phyloP scores from a whole-genome alignment of 2,888 invertebrate genomes.

The Diarsia mendica region DNA sequence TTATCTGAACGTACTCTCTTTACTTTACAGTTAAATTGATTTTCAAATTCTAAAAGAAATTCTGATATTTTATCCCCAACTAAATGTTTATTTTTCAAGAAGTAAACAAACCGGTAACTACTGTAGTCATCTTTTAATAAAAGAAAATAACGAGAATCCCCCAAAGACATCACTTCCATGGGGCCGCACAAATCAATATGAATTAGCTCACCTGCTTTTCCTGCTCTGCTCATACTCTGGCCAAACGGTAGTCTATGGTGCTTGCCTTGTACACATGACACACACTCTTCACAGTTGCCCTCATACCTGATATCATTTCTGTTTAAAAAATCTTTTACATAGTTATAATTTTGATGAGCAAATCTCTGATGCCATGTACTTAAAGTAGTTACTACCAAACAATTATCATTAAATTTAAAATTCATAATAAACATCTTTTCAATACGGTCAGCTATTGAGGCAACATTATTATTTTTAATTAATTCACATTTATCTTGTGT shows the following conservation, averaged over 20 bases:
- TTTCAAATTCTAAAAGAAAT: too few relatives aligned
- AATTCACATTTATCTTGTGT: too few relatives aligned
- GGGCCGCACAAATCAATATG: slow-evolving; percentile 1
- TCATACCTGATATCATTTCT: too few relatives aligned
- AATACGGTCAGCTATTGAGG: neutral
- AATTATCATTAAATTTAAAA: neutral
- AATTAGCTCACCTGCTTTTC: slow-evolving; percentile 2
- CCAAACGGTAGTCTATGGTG: too few relatives aligned
- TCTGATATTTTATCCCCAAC: too few relatives aligned
- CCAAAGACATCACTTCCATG: neutral
- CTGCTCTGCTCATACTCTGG: neutral
- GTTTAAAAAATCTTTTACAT: too few relatives aligned
- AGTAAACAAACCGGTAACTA: slow-evolving; percentile 1
- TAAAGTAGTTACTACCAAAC: neutral
- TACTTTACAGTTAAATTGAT: too few relatives aligned
- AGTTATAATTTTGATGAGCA: too few relatives aligned
- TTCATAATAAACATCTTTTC: neutral
- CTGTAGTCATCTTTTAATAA: neutral
- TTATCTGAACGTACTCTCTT: too few relatives aligned
- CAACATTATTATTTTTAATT: neutral
- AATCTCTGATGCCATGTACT: too few relatives aligned
- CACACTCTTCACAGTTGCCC: too few relatives aligned
- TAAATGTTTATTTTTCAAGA: neutral
- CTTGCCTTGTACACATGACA: neutral
- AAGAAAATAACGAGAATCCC: too few relatives aligned